Evolutionary conservation across 2,888 invertebrate genomes (phyloP).

Genomic region (Pyrrhia umbra): DNA sequence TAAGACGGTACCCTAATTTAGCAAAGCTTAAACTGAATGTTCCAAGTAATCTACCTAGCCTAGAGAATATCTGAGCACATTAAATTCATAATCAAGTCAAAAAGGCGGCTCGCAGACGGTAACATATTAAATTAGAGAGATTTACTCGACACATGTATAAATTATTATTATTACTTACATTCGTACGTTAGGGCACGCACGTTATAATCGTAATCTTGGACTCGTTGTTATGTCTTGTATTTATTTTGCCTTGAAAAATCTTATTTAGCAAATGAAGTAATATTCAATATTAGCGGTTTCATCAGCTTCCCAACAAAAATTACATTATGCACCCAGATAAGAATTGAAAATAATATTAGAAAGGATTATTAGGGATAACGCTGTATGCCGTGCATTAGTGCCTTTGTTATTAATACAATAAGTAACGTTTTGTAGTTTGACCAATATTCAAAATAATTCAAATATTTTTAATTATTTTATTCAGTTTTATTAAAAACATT

Average conservation of each 20-base stretch:
- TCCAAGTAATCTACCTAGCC: conserved; percentile 27
- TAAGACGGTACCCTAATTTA: conserved; percentile 24
- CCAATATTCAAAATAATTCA: too few species aligned
- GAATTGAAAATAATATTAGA: too few species aligned
- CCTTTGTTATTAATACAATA: too few species aligned
- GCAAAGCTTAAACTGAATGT: conserved; percentile 8
- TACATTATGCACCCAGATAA: too few species aligned
- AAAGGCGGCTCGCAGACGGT: conserved; percentile 18
- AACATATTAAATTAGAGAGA: conserved; percentile 44
- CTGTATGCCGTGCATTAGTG: too few species aligned
- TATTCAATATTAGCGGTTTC: too few species aligned
- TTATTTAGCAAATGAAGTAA: too few species aligned
- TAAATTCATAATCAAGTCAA: conserved; percentile 45
- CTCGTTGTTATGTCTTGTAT: conserved; percentile 15
- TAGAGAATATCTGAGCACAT: conserved; percentile 41
- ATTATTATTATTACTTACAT: conserved; percentile 23
- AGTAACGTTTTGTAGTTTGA: too few species aligned
- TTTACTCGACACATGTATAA: conserved; percentile 33
- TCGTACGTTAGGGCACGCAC: conserved; percentile 26
- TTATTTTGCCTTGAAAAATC: conserved; percentile 21
- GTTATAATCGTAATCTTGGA: conserved; percentile 19
- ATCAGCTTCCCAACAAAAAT: too few species aligned
- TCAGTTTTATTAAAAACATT: too few species aligned
- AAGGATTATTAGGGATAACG: too few species aligned
- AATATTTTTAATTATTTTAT: too few species aligned